These are phyloP conservation scores for Podotricha telesiphe DNA, from an alignment of 2,888 invertebrate species.

Conservation along the genomic window DNA sequence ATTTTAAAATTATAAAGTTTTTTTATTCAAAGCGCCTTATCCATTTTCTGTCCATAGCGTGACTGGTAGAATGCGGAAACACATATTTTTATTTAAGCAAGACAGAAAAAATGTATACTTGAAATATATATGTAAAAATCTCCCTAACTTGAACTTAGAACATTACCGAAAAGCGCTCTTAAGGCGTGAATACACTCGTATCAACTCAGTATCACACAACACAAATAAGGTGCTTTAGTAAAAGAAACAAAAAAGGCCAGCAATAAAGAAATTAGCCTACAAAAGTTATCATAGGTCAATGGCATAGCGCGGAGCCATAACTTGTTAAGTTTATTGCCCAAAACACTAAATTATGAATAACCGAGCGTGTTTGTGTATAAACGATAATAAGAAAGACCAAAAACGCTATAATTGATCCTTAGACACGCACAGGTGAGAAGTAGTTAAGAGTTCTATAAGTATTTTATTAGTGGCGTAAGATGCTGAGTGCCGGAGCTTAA, in stretches of 20 bases:
- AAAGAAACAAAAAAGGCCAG: not conserved
- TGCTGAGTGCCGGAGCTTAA: no score
- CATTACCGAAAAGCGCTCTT: no score
- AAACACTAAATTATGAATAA: conserved; percentile 15
- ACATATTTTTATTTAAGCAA: no score
- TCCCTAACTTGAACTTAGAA: no score
- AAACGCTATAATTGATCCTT: conserved; percentile 30
- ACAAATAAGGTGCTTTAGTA: not conserved
- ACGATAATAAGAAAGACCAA: conserved; percentile 31
- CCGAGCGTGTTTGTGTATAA: conserved; percentile 22
- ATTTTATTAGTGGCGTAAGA: not conserved
- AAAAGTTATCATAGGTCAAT: conserved; percentile 9
- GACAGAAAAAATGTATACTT: no score
- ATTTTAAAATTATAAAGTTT: no score
- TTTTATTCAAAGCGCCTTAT: no score
- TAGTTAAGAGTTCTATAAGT: not conserved
- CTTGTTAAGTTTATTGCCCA: conserved; percentile 23
- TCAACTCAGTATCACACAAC: not conserved
- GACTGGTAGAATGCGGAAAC: no score
- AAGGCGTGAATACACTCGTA: no score
- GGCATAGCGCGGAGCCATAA: conserved; percentile 17
- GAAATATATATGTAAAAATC: no score
- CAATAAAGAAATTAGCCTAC: conserved; percentile 12
- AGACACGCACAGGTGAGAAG: conserved; percentile 26
- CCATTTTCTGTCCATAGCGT: no score